phyloP scores from a whole-genome alignment of 2,888 invertebrate genomes.

The Drosophila barbarae region DNA sequence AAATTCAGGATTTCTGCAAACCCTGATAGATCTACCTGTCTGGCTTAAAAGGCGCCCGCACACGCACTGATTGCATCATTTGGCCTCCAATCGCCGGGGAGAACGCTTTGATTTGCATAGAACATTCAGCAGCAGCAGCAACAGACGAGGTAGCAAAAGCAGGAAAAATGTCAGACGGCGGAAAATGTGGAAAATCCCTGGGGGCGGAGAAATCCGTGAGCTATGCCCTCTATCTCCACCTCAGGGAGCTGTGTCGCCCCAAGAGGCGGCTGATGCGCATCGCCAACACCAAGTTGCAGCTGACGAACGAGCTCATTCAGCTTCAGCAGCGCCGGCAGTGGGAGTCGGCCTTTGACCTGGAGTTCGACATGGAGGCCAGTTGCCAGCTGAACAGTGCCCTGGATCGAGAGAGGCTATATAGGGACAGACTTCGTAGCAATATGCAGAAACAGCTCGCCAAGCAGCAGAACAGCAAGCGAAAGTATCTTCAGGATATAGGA shows the following conservation, averaged over 20 bases:
- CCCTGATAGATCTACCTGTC: conserved; percentile 17
- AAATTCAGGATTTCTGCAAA: conserved; percentile 30
- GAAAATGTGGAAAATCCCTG: conserved; percentile 6
- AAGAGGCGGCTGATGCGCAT: conserved; percentile 54
- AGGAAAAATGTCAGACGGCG: conserved; percentile 25
- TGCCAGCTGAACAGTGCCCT: conserved; percentile 46
- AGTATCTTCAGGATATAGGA: conserved; percentile 28
- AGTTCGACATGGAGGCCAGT: conserved; percentile 35
- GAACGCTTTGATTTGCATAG: conserved; percentile 31
- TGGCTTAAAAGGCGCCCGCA: conserved; percentile 51
- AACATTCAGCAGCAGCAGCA: conserved; percentile 1
- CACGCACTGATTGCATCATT: conserved; percentile 60
- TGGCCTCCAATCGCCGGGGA: conserved; percentile 33
- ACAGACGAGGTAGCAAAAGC: not conserved
- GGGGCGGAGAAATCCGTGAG: conserved; percentile 33
- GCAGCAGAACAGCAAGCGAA: conserved; percentile 30
- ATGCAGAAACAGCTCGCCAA: conserved; percentile 51
- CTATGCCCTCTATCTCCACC: conserved; percentile 63
- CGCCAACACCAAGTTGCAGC: conserved; percentile 57
- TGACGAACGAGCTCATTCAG: conserved; percentile 66
- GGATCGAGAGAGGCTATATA: conserved; percentile 54
- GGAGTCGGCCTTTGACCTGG: conserved; percentile 32
- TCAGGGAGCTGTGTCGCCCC: conserved; percentile 55
- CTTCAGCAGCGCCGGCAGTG: conserved; percentile 47
- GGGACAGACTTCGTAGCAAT: conserved; percentile 47